Conservation (phyloP, 2,888 invertebrate genomes). For the Nesidiocoris tenuis region DNA sequence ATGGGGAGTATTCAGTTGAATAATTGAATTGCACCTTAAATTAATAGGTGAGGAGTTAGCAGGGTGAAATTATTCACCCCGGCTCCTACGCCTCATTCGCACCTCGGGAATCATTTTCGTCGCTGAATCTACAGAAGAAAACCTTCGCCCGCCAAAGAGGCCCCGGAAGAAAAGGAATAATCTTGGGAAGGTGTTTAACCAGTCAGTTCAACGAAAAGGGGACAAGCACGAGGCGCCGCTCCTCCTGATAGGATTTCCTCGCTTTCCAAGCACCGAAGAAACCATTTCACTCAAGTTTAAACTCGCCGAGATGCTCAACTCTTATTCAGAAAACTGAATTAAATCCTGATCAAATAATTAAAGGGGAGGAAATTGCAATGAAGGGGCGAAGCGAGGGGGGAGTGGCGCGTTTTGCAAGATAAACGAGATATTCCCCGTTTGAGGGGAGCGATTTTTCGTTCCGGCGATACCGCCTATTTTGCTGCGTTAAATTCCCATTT, state of each 20-base stretch:
- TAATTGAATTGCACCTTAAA: too few relatives aligned
- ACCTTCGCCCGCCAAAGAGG: neutral
- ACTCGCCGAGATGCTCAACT: neutral
- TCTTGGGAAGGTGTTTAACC: conserved; percentile 36
- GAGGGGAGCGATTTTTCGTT: too few relatives aligned
- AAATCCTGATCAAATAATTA: conserved; percentile 23
- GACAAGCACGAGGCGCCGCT: neutral
- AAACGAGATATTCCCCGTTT: neutral
- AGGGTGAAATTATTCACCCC: too few relatives aligned
- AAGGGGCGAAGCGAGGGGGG: neutral
- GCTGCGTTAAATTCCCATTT: too few relatives aligned
- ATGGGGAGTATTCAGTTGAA: too few relatives aligned
- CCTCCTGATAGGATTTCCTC: neutral
- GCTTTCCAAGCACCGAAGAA: neutral
- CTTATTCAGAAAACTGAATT: conserved; percentile 16
- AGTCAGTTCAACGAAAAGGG: conserved; percentile 16
- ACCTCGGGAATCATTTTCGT: too few relatives aligned
- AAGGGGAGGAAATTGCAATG: neutral
- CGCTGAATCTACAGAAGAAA: neutral
- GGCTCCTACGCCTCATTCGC: too few relatives aligned
- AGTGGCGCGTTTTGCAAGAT: neutral
- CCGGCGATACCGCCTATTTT: too few relatives aligned
- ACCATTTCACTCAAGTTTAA: conserved; percentile 3
- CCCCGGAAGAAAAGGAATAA: conserved; percentile 6
- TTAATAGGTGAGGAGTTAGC: too few relatives aligned